These are phyloP conservation scores for Eilema griseolum DNA, from an alignment of 2,888 invertebrate species.

Conservation along the genomic window DNA sequence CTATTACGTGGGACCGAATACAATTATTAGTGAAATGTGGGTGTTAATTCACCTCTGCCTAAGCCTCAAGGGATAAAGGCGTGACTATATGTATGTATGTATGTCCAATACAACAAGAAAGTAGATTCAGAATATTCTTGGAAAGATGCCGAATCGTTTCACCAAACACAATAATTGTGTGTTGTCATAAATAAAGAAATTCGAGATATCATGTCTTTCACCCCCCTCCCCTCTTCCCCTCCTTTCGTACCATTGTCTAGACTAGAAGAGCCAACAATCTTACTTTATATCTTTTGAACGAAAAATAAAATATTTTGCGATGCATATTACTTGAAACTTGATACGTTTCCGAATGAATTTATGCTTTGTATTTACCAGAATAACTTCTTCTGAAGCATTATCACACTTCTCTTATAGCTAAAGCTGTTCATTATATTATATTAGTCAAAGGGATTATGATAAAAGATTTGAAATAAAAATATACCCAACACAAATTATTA, in stretches of 20 bases:
- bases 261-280: conserved; percentile 27
- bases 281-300: conserved; percentile 39
- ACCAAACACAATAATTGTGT: conserved; percentile 45
- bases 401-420: neutral
- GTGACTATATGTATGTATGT: no score
- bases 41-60: no score
- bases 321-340: conserved; percentile 35
- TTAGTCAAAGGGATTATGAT: neutral
- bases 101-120: conserved; percentile 1
- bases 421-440: neutral
- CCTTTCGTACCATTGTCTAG: neutral
- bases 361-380: conserved; percentile 8
- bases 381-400: neutral
- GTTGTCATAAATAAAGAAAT: conserved; percentile 37
- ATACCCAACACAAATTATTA: no score
- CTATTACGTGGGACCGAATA: no score
- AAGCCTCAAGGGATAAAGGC: no score
- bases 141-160: conserved; percentile 30
- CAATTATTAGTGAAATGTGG: no score
- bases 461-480: neutral
- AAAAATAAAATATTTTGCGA: conserved; percentile 31
- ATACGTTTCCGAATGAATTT: conserved; percentile 8
- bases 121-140: neutral
- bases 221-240: neutral
- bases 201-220: conserved; percentile 8